These are phyloP conservation scores for Epicauta chinensis DNA, from an alignment of 1,140 invertebrate genomes.

Conservation along the genomic window DNA sequence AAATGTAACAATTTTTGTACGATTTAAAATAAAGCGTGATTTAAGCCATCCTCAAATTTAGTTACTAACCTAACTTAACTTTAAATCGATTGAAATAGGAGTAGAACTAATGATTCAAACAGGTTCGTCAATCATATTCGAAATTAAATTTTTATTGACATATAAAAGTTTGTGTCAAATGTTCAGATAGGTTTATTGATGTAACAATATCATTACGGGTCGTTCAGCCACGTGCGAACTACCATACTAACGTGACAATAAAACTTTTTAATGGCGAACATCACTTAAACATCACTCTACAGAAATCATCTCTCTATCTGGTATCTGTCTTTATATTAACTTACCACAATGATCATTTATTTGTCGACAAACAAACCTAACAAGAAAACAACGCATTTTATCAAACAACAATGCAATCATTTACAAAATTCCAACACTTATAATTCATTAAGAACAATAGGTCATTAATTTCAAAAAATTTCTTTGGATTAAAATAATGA, in stretches of 20 bases:
- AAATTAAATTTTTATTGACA: constrained; percentile 42
- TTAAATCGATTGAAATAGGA: constrained; percentile 14
- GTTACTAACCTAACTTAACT: constrained; percentile 8
- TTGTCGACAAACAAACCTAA: too few relatives aligned
- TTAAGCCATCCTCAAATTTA: too few relatives aligned
- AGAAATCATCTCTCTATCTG: too few relatives aligned
- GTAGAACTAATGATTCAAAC: constrained; percentile 32
- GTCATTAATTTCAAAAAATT: too few relatives aligned
- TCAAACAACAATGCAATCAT: too few relatives aligned
- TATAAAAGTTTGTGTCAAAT: constrained; percentile 41
- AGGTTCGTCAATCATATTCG: constrained; percentile 39
- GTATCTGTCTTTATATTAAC: too few relatives aligned
- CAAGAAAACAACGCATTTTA: too few relatives aligned
- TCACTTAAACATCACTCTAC: constrained; percentile 16
- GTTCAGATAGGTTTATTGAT: constrained; percentile 42
- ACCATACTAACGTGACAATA: constrained; percentile 39
- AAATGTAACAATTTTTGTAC: background rate
- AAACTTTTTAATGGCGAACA: constrained; percentile 42
- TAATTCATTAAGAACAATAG: too few relatives aligned
- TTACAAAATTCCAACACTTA: too few relatives aligned
- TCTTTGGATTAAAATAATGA: too few relatives aligned
- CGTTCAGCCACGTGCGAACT: constrained; percentile 40
- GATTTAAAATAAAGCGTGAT: background rate
- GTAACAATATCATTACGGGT: constrained; percentile 42
- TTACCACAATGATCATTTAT: too few relatives aligned